phyloP scores from a whole-genome alignment of 2,888 invertebrate genomes.

The Chaetogeoica ovagalla region DNA sequence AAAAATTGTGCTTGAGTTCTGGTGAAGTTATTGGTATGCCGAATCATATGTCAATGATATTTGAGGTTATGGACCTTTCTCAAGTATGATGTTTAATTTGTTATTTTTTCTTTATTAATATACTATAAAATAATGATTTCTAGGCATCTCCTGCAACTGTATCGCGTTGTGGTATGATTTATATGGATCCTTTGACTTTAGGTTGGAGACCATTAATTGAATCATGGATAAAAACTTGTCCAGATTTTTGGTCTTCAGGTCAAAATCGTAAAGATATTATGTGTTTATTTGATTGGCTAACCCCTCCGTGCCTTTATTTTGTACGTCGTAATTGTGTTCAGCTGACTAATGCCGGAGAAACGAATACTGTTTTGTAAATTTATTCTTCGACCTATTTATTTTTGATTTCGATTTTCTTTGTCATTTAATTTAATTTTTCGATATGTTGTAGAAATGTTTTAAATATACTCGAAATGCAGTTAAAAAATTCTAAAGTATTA shows the following conservation, averaged over 20 bases:
- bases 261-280: constrained; percentile 62
- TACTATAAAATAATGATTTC: not conserved
- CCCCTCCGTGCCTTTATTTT: constrained; percentile 74
- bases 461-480: constrained; percentile 74
- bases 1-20: constrained; percentile 82
- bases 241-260: constrained; percentile 54
- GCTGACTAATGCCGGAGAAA: constrained; percentile 58
- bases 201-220: constrained; percentile 81
- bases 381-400: not conserved
- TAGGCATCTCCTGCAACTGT: constrained; percentile 82
- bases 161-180: constrained; percentile 92
- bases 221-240: constrained; percentile 73
- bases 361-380: constrained; percentile 41
- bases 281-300: constrained; percentile 70
- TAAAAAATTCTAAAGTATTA: constrained; percentile 68
- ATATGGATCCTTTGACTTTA: constrained; percentile 80
- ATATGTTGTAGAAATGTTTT: constrained; percentile 65
- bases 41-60: constrained; percentile 80
- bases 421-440: constrained; percentile 1
- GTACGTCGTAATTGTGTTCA: constrained; percentile 71
- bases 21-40: constrained; percentile 87
- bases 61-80: constrained; percentile 83
- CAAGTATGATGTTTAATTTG: constrained; percentile 61
- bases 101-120: not conserved
- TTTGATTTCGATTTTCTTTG: not conserved